Conservation (phyloP, 2,888 invertebrate species). For the Stenodema calcarata region DNA sequence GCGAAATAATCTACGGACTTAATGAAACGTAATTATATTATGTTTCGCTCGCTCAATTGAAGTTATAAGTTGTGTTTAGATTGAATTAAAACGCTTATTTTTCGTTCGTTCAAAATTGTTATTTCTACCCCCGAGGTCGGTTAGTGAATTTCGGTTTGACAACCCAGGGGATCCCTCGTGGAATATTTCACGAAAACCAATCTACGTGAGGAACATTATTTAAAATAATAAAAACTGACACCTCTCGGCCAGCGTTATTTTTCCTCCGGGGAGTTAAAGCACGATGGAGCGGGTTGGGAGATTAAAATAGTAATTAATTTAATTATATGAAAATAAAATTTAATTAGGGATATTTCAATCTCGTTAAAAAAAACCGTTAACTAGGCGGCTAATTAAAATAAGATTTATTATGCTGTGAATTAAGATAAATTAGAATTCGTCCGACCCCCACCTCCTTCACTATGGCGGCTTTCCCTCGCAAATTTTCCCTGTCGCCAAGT, state of each 20-base stretch:
- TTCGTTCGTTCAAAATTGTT: not conserved
- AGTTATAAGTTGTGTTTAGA: not conserved
- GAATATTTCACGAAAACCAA: not conserved
- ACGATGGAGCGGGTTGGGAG: not conserved
- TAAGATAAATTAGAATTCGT: constrained; percentile 26
- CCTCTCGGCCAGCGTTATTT: not conserved
- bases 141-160: not conserved
- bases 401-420: constrained; percentile 31
- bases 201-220: not conserved
- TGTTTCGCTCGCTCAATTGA: not conserved
- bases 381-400: constrained; percentile 31
- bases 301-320: constrained; percentile 32
- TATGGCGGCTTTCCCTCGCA: not conserved
- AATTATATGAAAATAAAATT: constrained; percentile 36
- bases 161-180: not conserved
- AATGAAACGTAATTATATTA: not conserved
- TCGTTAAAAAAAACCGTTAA: constrained; percentile 19
- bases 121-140: not conserved
- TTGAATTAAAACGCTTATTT: not conserved
- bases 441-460: not conserved
- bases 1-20: too few species aligned
- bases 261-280: not conserved
- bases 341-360: constrained; percentile 13
- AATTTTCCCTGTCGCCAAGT: not conserved
- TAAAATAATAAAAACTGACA: not conserved